A percentile compares a stretch with the other conserved stretches of the same genome.
Evolutionary conservation across 1,140 invertebrate genomes (phyloP).

Genomic region (Bilobella aurantiaca): DNA sequence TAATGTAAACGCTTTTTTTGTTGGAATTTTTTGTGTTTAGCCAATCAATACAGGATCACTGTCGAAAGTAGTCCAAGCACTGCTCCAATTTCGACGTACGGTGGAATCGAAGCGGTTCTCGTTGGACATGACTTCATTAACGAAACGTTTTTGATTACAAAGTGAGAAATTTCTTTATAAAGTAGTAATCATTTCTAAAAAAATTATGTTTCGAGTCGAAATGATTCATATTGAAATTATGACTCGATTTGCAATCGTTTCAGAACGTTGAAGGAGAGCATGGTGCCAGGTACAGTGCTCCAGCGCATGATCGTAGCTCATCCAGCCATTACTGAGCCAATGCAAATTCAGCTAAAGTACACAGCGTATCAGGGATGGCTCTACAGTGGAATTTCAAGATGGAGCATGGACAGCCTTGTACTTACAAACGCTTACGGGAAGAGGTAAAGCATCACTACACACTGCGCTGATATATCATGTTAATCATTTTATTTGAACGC

Average conservation of each 20-base stretch:
- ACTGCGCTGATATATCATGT: no score
- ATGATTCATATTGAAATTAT: no score
- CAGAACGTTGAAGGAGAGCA: slow-evolving; percentile 67
- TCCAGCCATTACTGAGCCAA: slow-evolving; percentile 63
- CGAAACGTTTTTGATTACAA: slow-evolving; percentile 77
- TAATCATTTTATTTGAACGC: no score
- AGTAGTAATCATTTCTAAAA: no score
- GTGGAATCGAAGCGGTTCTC: slow-evolving; percentile 69
- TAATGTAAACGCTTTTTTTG: neutral
- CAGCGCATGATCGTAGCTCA: slow-evolving; percentile 76
- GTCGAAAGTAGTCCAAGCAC: slow-evolving; percentile 61
- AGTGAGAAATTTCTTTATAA: slow-evolving; percentile 45
- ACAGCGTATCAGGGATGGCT: slow-evolving; percentile 84
- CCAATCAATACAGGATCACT: slow-evolving; percentile 75
- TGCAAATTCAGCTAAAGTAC: slow-evolving; percentile 63
- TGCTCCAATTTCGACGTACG: slow-evolving; percentile 57
- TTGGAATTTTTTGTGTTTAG: slow-evolving; percentile 40
- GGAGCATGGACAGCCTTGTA: slow-evolving; percentile 70
- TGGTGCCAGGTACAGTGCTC: slow-evolving; percentile 56
- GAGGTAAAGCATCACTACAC: slow-evolving; percentile 41
- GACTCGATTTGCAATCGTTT: slow-evolving; percentile 23
- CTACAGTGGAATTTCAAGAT: slow-evolving; percentile 64
- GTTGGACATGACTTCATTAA: slow-evolving; percentile 65
- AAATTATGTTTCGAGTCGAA: no score
- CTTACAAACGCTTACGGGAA: slow-evolving; percentile 75